Base-by-base conservation (phyloP, 2,888 invertebrate species). In the Odontocerum albicorne region DNA sequence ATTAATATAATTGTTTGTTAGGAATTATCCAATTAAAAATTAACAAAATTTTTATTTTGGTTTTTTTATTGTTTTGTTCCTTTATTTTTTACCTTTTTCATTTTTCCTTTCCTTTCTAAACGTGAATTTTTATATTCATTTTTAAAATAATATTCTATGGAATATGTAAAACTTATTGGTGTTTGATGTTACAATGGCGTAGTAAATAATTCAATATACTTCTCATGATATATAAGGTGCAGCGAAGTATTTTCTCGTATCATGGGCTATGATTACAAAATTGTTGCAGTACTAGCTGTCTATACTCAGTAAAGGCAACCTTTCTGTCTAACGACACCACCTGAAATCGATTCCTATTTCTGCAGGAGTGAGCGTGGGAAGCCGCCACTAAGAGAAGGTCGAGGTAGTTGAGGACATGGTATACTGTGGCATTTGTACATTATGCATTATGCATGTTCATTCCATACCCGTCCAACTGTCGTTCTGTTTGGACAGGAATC, bases 11-110 rank as follows among this genome's bases (percentile, higher is more conserved):
- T 78, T 77, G 77, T 78, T 78, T 77, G 77, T 78, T 78, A 77
- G 77, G 73, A 78, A 77, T 77, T 77, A 73, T 75, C 75, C 71
- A 77, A 77, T 77, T 77, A 77, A 78, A 77, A 74, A 74, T 72
- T 74, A 77, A 77, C 75, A 74, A 74, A 77, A 76, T 74, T 70
- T 69, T 66, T 69, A 71, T 70, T 70, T 70, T 69, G 70, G 45
- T 68, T 68, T 68, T 73, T 72, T 70, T 69, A 73, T 70, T 67
- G 69, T 60, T 60, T 69, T 70, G 70, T 67, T 68, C 66, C 66
- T 63, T 60, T 44, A 46, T 60, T 64, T 64, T 66, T 62, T 35
- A 38, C 32, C 39, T 45, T 45, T 51, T 46, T 44, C 52, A 39
- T 36, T 42, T 20, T 17, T 36, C 47, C 36, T 47, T 46, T 46